A percentile compares a stretch with the other conserved stretches of the same genome.
Evolutionary conservation across 1,140 invertebrate species (phyloP).

Genomic region (Palaemon carinicauda): DNA sequence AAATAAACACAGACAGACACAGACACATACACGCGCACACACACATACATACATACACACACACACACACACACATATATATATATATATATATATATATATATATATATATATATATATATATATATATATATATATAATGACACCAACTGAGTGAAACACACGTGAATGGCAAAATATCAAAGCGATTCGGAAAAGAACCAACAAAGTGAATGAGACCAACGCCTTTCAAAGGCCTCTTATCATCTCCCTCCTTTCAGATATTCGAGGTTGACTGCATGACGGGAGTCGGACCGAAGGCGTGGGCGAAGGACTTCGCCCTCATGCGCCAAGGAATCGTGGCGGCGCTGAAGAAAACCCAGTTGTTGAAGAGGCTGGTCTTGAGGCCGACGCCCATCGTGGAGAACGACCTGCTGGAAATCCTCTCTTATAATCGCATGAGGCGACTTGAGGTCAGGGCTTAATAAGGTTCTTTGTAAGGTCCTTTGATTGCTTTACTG

Average conservation of each 20-base stretch:
- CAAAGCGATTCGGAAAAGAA: too few species aligned
- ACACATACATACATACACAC: constrained; percentile 14
- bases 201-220: too few species aligned
- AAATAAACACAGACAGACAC: neutral
- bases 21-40: neutral
- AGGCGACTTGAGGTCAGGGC: constrained; percentile 42
- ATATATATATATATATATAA: neutral
- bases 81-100: constrained; percentile 22
- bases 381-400: constrained; percentile 53
- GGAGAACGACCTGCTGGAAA: constrained; percentile 47
- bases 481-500: neutral
- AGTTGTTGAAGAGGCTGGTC: constrained; percentile 31
- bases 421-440: constrained; percentile 44
- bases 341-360: constrained; percentile 29
- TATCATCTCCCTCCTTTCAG: neutral
- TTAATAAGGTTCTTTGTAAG: too few species aligned
- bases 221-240: neutral
- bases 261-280: constrained; percentile 57
- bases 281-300: constrained; percentile 57
- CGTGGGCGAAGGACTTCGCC: constrained; percentile 58
- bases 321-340: constrained; percentile 48
- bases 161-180: too few species aligned
- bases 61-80: constrained; percentile 10
- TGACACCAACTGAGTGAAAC: too few species aligned
- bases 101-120: constrained; percentile 22